Evolutionary conservation across 2,888 invertebrate genomes (phyloP).

Genomic region (Odontomyia ornata): DNA sequence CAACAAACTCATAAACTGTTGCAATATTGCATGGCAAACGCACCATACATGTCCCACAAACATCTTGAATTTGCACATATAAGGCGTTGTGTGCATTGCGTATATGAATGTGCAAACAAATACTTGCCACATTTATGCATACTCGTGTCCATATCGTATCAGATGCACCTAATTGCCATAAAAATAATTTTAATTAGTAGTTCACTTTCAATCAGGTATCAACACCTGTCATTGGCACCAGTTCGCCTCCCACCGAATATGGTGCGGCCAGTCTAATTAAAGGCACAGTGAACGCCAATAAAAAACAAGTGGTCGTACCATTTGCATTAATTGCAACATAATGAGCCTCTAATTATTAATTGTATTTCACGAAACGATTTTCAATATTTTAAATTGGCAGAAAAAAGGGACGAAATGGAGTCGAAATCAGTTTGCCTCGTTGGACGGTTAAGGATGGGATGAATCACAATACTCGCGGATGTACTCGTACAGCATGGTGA

Average conservation of each 20-base stretch:
- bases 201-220: constrained; percentile 47
- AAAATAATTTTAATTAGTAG: constrained; percentile 50
- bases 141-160: not conserved
- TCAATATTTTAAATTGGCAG: constrained; percentile 40
- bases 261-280: constrained; percentile 48
- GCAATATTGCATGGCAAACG: constrained; percentile 14
- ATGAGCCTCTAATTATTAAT: constrained; percentile 51
- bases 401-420: constrained; percentile 16
- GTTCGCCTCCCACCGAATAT: constrained; percentile 45
- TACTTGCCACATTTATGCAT: constrained; percentile 26
- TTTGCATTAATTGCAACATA: constrained; percentile 51
- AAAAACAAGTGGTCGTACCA: constrained; percentile 46
- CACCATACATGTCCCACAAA: constrained; percentile 8
- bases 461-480: not conserved
- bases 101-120: not conserved
- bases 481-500: not conserved
- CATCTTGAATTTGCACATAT: constrained; percentile 25
- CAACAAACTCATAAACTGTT: constrained; percentile 30
- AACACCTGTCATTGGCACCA: constrained; percentile 49
- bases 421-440: not conserved
- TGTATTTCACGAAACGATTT: constrained; percentile 47
- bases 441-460: not conserved
- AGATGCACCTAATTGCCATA: constrained; percentile 43
- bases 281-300: constrained; percentile 44
- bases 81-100: not conserved